phyloP scores from a whole-genome alignment of 2,797 vertebrate genomes.

The Chrysocyon brachyurus region DNA sequence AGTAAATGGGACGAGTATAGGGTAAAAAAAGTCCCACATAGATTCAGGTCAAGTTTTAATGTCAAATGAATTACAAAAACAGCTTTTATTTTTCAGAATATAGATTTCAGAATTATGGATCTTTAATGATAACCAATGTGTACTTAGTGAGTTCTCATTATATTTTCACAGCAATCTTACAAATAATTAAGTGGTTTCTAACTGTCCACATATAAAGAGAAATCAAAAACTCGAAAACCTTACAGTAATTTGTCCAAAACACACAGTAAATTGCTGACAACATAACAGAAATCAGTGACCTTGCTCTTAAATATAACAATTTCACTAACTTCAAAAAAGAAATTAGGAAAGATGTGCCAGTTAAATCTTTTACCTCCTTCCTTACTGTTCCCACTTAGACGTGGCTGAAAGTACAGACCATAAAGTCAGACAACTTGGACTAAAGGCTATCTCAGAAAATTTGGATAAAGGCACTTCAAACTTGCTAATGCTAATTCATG shows the following conservation, averaged over 20 bases:
- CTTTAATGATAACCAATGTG: neutral
- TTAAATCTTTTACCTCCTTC: neutral
- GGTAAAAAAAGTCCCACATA: neutral
- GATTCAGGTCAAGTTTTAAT: neutral
- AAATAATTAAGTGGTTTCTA: neutral
- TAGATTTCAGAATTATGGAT: neutral
- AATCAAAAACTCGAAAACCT: neutral
- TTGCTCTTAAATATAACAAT: neutral
- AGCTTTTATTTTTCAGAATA: neutral
- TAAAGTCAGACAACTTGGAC: neutral
- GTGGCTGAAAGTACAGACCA: neutral
- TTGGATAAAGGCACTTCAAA: neutral
- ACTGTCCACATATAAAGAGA: neutral
- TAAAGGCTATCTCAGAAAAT: neutral
- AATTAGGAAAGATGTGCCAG: neutral
- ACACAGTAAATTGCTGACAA: neutral
- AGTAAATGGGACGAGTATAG: neutral
- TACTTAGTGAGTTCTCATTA: neutral
- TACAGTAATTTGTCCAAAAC: neutral
- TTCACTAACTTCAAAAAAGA: neutral
- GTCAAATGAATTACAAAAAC: neutral
- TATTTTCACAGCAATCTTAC: neutral
- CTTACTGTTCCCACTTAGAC: neutral
- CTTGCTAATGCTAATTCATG: neutral
- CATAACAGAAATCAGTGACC: neutral